phyloP scores from a whole-genome alignment of 2,888 invertebrate genomes.

The Nemoura dubitans region DNA sequence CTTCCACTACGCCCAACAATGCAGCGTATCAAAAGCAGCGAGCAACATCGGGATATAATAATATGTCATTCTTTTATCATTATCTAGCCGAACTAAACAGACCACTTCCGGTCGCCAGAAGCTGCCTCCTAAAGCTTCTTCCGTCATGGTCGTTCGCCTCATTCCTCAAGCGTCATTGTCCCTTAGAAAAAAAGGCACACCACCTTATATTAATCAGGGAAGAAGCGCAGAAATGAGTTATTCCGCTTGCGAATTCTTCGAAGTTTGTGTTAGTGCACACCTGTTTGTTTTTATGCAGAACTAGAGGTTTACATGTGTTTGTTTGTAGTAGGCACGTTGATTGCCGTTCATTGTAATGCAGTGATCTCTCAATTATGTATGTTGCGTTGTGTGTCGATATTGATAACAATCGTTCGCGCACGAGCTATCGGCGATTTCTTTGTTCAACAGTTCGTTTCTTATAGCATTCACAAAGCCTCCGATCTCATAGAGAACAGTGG shows the following conservation, averaged over 20 bases:
- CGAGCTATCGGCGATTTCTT: not conserved
- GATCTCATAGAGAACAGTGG: too few relatives aligned
- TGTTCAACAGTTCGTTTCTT: not conserved
- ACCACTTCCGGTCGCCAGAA: constrained; percentile 36
- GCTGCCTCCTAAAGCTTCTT: not conserved
- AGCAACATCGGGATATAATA: constrained; percentile 3
- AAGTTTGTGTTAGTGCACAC: not conserved
- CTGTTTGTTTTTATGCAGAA: not conserved
- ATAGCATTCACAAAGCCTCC: too few relatives aligned
- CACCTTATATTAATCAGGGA: not conserved
- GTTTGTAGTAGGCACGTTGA: not conserved
- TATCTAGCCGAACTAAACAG: constrained; percentile 33
- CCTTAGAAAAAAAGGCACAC: not conserved
- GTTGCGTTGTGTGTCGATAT: not conserved
- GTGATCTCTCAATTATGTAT: not conserved
- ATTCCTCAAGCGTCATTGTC: not conserved
- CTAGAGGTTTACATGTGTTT: not conserved
- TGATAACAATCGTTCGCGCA: not conserved
- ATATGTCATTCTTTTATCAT: constrained; percentile 9
- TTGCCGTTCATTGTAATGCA: not conserved
- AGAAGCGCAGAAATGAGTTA: not conserved
- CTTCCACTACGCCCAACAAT: constrained; percentile 23
- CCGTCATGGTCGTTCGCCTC: not conserved
- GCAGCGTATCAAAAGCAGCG: not conserved
- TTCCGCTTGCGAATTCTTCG: not conserved